These are phyloP conservation scores for Hypercompe scribonia DNA, from an alignment of 2,888 invertebrate species.

Conservation along the genomic window DNA sequence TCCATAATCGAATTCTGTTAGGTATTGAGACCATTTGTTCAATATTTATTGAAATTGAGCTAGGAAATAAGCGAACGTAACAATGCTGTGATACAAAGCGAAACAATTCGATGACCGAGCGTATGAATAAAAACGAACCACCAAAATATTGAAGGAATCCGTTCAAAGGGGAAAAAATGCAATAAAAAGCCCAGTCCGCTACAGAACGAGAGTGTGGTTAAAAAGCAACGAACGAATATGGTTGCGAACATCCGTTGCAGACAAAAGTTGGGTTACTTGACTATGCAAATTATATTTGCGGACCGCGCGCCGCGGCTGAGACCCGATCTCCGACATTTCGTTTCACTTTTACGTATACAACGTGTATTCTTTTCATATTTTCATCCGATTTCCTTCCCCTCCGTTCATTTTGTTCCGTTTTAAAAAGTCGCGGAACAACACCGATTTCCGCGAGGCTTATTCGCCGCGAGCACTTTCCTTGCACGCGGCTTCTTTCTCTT, in stretches of 20 bases:
- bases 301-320: conserved; percentile 83
- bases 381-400: conserved; percentile 86
- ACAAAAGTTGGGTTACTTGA: conserved; percentile 86
- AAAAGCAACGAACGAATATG: conserved; percentile 86
- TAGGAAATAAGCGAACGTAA: conserved; percentile 65
- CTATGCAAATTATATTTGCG: conserved; percentile 88
- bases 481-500: conserved; percentile 81
- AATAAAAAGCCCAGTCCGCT: conserved; percentile 82
- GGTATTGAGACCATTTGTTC: neutral
- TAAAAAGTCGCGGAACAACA: conserved; percentile 85
- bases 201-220: conserved; percentile 84
- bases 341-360: conserved; percentile 83
- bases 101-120: conserved; percentile 84
- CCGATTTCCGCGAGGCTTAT: conserved; percentile 81
- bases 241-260: conserved; percentile 84
- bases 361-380: conserved; percentile 87
- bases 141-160: conserved; percentile 86
- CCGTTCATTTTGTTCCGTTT: conserved; percentile 83
- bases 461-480: conserved; percentile 84
- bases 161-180: conserved; percentile 86
- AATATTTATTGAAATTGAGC: conserved; percentile 11
- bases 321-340: conserved; percentile 84
- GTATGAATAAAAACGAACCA: conserved; percentile 85
- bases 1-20: conserved; percentile 18
- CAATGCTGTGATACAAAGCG: conserved; percentile 77